Evolutionary conservation across 2,797 vertebrate genomes (phyloP), one percentile per base, ranked within the genome.

Genomic region (Pangasius mekongensis): DNA sequence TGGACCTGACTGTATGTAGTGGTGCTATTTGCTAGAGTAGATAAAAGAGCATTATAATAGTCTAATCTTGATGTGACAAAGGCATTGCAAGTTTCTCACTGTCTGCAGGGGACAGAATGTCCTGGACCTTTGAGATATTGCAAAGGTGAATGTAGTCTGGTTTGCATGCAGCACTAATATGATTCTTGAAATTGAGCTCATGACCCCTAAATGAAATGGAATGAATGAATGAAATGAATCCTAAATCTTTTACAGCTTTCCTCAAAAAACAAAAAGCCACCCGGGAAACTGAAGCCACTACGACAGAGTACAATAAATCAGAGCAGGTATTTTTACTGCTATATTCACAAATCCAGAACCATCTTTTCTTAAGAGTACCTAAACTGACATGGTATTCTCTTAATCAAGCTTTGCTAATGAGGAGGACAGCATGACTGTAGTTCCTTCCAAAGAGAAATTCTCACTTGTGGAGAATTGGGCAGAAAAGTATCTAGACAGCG

Each of bases 401-500:
- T 60, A 36, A 47, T 74, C 16, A 69, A 93, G 94, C 60, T 92
- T 89, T 86, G 71, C 85, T 80, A 90, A 84, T 49, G 94, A 94
- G 66, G 92, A 87, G 5, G 91, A 93, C 33, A 56, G 66, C 52
- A 89, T 89, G 20, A 83, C 66, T 54, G 47, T 60, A n/a, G 91
- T 92, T 60, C 76, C 92, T 33, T 89, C 82, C 73, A 90, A 92
- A 84, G 80, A 18, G 0, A 77, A 69, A 18, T 92, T 91, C 91
- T 94, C 93, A 54, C 91, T 94, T 18, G 93, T 96, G 85, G 92
- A 94, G 85, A 91, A 49, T 87, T 95, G 95, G 95, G 96, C 95
- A 1, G 92, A 96, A 33, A 94, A 90, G 88, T 96, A 95, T 93
- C 91, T 93, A 92, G 96, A 97, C 94, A 97, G 96, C 43, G 95